Base-by-base conservation (phyloP, 2,888 invertebrate genomes). In the Calliopum simillimum region DNA sequence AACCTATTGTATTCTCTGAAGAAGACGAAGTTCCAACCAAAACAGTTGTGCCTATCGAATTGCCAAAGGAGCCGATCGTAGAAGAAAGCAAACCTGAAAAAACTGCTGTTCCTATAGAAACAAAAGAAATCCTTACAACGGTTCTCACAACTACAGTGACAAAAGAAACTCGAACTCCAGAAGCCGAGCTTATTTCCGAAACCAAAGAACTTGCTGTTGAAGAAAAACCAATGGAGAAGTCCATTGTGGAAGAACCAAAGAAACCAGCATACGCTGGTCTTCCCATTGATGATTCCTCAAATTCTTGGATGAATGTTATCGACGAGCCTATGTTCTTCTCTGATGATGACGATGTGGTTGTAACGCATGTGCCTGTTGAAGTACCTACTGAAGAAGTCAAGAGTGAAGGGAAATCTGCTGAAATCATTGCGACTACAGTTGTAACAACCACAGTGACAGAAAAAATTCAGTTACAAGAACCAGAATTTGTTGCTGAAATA, bases 281-380 rank as follows among this genome's bases (percentile, higher is more conserved):
- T 16, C 43, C 61, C 19, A 43, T 49, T 11, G n/a, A 47, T 25
- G 51, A 59, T 11, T 8, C 43, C 4, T 13, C 46, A 13, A 55
- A 2, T 25, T n/a, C 25, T 16, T 63, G 49, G 63, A 76, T 85
- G 75, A 74, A 76, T 63, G 77, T 80, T 46, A 58, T 81, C 19
- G 84, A 86, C 68, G 82, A 85, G 71, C 80, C 82, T 43, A 79
- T 82, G 69, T 71, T 74, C 25, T 76, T 85, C 55, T 80, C 82
- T 14, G 81, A 81, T 59, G 82, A 84, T 46, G 82, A 83, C 63
- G 75, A 70, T 2, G 73, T 73, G 58, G 2, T n/a, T 25, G 19
- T 41, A 23, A 23, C 14, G 47, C 41, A 6, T 21, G 14, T 46
- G 43, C 21, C 46, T 66, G 44, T 19, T 8, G 43, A 51, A 43